phyloP scores from a whole-genome alignment of 2,888 invertebrate species.

The Acanthosepion esculentum region DNA sequence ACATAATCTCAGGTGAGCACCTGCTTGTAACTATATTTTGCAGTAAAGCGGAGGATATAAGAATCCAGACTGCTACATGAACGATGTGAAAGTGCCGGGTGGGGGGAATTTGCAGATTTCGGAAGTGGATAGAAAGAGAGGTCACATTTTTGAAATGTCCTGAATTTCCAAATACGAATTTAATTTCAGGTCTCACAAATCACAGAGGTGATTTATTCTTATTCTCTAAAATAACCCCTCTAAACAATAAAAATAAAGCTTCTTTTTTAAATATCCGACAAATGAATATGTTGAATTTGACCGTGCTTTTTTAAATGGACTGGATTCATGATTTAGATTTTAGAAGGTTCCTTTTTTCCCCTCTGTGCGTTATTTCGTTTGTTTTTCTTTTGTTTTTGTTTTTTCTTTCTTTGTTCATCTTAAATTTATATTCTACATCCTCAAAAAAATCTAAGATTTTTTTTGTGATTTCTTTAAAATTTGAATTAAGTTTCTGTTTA shows the following conservation, averaged over 20 bases:
- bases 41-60: neutral
- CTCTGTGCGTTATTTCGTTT: too few relatives aligned
- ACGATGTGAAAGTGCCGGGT: neutral
- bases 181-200: too few relatives aligned
- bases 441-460: too few relatives aligned
- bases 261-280: neutral
- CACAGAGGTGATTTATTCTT: too few relatives aligned
- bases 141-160: neutral
- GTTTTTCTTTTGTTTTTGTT: too few relatives aligned
- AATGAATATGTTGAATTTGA: neutral
- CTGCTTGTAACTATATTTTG: neutral
- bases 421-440: too few relatives aligned
- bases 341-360: too few relatives aligned
- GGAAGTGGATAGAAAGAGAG: neutral
- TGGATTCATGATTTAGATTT: neutral
- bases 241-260: neutral
- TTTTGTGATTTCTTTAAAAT: too few relatives aligned
- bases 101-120: neutral
- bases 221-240: too few relatives aligned
- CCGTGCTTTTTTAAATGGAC: neutral
- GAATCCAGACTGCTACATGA: conserved; percentile 15
- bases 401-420: too few relatives aligned
- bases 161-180: conserved; percentile 17
- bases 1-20: neutral
- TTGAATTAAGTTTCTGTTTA: too few relatives aligned